These are phyloP conservation scores for Lamellibrachia luymesi DNA, from an alignment of 1,140 invertebrate species.

Conservation along the genomic window DNA sequence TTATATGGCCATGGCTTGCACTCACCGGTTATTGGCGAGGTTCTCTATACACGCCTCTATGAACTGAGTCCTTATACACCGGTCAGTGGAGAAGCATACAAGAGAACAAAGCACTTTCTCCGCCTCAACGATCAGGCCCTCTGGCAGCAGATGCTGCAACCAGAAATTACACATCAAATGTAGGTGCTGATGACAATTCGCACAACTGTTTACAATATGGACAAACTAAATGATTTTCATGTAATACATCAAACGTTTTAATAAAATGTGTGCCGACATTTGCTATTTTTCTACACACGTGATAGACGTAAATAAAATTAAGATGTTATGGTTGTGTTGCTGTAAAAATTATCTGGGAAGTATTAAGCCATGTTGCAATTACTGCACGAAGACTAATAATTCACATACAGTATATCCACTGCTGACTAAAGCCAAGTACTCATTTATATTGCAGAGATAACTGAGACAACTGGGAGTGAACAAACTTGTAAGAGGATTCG, in stretches of 20 bases:
- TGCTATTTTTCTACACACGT: too few species aligned
- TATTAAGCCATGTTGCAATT: too few species aligned
- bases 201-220: neutral
- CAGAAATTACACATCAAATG: neutral
- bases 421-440: too few species aligned
- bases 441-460: neutral
- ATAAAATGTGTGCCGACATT: too few species aligned
- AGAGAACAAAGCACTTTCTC: slow-evolving; percentile 87
- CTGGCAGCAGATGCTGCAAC: slow-evolving; percentile 72
- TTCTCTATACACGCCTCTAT: slow-evolving; percentile 92
- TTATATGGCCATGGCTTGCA: too few species aligned
- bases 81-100: slow-evolving; percentile 79
- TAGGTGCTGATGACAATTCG: neutral
- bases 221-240: too few species aligned
- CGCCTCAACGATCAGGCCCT: slow-evolving; percentile 83
- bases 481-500: neutral
- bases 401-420: too few species aligned
- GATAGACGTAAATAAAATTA: too few species aligned
- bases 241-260: too few species aligned
- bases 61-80: slow-evolving; percentile 86
- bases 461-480: slow-evolving; percentile 16
- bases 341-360: too few species aligned
- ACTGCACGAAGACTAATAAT: too few species aligned
- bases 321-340: too few species aligned
- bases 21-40: slow-evolving; percentile 75